Conservation (phyloP, 2,888 invertebrate species). For the Branchipolynoe longqiensis region DNA sequence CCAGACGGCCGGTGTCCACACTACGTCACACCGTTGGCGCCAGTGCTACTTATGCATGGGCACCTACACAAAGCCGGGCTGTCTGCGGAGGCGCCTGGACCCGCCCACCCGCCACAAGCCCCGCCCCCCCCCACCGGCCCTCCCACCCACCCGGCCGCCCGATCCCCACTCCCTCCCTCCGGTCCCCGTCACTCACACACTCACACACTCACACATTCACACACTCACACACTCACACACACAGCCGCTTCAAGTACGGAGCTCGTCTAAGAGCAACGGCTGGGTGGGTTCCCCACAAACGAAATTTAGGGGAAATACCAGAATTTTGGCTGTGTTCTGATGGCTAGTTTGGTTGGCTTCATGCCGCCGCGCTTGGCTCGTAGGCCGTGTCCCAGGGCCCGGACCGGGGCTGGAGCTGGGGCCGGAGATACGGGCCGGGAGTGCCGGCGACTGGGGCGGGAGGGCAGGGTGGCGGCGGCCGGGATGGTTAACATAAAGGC, state of each 20-base stretch:
- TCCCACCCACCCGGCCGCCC: not conserved
- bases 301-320: not conserved
- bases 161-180: not conserved
- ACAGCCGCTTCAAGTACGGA: not conserved
- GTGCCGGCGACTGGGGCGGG: not conserved
- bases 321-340: not conserved
- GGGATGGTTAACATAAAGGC: conserved; percentile 53
- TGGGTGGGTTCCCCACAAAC: too few relatives aligned
- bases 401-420: too few relatives aligned
- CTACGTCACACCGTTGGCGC: conserved; percentile 60
- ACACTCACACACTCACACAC: not conserved
- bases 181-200: not conserved
- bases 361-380: too few relatives aligned
- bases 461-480: conserved; percentile 27
- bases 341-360: too few relatives aligned
- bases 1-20: conserved; percentile 16
- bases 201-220: not conserved
- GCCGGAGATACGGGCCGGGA: too few relatives aligned
- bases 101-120: conserved; percentile 15
- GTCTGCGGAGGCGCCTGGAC: conserved; percentile 41
- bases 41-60: conserved; percentile 56
- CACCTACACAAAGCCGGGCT: conserved; percentile 28
- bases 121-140: not conserved
- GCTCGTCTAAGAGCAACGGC: too few relatives aligned
- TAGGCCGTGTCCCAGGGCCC: too few relatives aligned